These are phyloP conservation scores for Mercenaria mercenaria DNA, from an alignment of 1,140 invertebrate genomes.

Conservation along the genomic window DNA sequence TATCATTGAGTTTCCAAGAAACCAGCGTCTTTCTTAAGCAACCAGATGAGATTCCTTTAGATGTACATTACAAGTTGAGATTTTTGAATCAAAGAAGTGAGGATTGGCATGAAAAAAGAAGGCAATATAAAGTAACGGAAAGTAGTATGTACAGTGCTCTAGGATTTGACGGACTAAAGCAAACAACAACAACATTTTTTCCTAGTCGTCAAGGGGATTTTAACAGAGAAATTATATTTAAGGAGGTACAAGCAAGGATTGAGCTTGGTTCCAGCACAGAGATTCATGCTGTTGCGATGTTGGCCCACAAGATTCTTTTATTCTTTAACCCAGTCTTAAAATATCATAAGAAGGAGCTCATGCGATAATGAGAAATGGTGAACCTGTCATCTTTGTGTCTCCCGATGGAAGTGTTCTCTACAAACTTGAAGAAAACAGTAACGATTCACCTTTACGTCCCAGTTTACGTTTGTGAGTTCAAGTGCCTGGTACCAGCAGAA, in stretches of 20 bases:
- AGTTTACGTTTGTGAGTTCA: not conserved
- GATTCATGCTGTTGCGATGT: conserved; percentile 52
- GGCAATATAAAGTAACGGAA: not conserved
- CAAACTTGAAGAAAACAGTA: not conserved
- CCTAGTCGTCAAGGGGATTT: not conserved
- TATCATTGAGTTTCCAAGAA: no score
- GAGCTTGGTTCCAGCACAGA: conserved; percentile 32
- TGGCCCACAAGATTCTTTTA: conserved; percentile 3
- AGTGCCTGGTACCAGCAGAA: not conserved
- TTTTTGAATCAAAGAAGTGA: not conserved
- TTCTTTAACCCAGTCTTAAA: not conserved
- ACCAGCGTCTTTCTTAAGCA: no score
- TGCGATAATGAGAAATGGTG: not conserved
- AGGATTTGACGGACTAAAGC: not conserved
- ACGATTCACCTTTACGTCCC: not conserved
- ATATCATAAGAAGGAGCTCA: conserved; percentile 8
- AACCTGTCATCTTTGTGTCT: conserved; percentile 15
- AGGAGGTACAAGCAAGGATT: not conserved
- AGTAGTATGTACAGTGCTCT: not conserved
- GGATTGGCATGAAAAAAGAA: conserved; percentile 9
- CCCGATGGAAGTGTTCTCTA: conserved; percentile 38
- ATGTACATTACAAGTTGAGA: not conserved
- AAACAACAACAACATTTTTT: conserved; percentile 2
- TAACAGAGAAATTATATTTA: not conserved
- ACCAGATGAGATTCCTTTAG: not conserved